Evolutionary conservation across 2,797 vertebrate genomes (phyloP).

Genomic region (Taeniopygia guttata): DNA sequence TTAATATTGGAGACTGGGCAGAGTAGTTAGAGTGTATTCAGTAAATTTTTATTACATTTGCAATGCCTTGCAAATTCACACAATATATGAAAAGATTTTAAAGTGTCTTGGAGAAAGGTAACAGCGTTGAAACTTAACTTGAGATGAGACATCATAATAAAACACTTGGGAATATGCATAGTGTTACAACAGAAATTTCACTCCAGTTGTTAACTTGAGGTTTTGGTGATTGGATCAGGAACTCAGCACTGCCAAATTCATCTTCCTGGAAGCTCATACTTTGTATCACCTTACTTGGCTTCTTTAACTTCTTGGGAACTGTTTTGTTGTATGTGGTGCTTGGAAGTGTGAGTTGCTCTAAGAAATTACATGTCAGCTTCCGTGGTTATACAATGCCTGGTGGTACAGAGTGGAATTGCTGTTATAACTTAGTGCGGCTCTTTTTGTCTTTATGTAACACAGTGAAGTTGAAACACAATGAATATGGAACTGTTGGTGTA

Average conservation of each 20-base stretch:
- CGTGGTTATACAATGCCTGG: neutral
- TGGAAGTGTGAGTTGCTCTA: neutral
- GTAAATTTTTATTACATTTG: neutral
- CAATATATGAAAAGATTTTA: neutral
- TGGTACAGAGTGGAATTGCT: neutral
- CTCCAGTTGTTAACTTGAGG: neutral
- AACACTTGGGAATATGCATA: neutral
- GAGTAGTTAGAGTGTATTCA: neutral
- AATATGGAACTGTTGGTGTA: neutral
- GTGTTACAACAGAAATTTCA: neutral
- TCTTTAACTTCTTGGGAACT: neutral
- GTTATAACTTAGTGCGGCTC: neutral
- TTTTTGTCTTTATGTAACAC: neutral
- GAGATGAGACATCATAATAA: neutral
- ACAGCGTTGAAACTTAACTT: neutral
- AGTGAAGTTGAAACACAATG: neutral
- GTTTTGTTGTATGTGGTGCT: neutral
- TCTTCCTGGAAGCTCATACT: neutral
- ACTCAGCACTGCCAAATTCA: neutral
- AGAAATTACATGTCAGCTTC: neutral
- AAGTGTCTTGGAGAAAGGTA: neutral
- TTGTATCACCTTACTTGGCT: neutral
- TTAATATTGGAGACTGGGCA: neutral
- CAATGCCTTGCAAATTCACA: neutral
- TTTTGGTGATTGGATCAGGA: neutral